phyloP scores from a whole-genome alignment of 2,888 invertebrate species.

The Cryptophagus acutangulus region DNA sequence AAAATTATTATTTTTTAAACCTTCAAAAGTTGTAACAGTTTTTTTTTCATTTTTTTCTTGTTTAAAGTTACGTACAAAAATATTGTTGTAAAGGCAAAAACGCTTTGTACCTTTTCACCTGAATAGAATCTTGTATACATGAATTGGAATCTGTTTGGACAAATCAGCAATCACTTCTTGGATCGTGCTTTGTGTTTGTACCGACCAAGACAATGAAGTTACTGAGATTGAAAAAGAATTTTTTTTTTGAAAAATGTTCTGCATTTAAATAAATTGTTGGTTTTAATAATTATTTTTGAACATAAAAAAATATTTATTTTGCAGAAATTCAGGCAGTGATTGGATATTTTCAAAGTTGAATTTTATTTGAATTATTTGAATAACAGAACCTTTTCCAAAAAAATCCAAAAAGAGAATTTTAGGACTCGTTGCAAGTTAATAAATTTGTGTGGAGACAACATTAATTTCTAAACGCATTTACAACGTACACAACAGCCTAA shows the following conservation, averaged over 20 bases:
- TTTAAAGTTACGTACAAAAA: slow-evolving; percentile 47
- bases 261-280: no score
- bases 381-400: slow-evolving; percentile 3
- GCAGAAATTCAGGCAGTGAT: no score
- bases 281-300: no score
- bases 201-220: no score
- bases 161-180: no score
- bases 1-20: slow-evolving; percentile 21
- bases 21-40: slow-evolving; percentile 17
- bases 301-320: no score
- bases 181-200: no score
- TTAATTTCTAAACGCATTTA: slow-evolving; percentile 26
- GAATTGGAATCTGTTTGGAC: not conserved
- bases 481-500: slow-evolving; percentile 39
- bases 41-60: slow-evolving; percentile 29
- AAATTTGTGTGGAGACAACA: slow-evolving; percentile 2
- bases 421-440: slow-evolving; percentile 10
- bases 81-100: slow-evolving; percentile 47
- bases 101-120: slow-evolving; percentile 47
- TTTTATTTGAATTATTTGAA: not conserved
- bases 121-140: slow-evolving; percentile 39
- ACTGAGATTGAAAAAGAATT: no score
- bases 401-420: no score
- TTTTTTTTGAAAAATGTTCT: slow-evolving; percentile 26
- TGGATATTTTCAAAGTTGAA: slow-evolving; percentile 1